Base-by-base conservation (phyloP, 2,888 invertebrate species). In the Pandemis corylana region DNA sequence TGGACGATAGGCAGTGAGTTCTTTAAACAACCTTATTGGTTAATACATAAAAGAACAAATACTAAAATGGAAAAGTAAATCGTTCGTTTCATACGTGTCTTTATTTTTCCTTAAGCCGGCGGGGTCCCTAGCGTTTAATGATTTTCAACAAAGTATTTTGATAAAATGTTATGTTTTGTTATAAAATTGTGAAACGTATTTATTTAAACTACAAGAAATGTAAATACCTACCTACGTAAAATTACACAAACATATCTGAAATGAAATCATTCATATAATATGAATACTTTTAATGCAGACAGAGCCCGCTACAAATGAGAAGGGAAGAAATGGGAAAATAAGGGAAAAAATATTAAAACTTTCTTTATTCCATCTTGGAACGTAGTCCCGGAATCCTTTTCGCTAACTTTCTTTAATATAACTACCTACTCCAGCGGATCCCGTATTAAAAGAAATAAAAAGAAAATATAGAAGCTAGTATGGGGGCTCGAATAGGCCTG, bases 341-440 rank as follows among this genome's bases (percentile, higher is more conserved):
- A 81, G 78, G 78, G 78, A 73, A 80, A 85, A 86, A 87, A 88
- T 86, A 89, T 88, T 86, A 88, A 89, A 89, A 90, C 84, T 89
- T 89, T 84, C 84, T 84, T 87, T 87, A 88, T 89, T 87, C 85
- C 85, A 87, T 89, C 83, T 82, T 80, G 82, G 81, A 80, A 80
- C 79, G 80, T 72, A 80, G 80, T 80, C 82, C 79, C 81, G 79
- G 82, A 87, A 90, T 88, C 88, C 87, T 85, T 89, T 86, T 81
- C 78, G 81, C 80, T 80, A 87, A 89, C 88, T 90, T 90, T 87
- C 80, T 84, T 86, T 88, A 85, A 85, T 87, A 85, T 82, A 83
- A 80, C 76, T 68, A 76, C 77, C 80, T 80, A 80, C 77, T 77
- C 70, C 75, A 75, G 64, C 72, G 76, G 71, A 76, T 76, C 75